Base-by-base conservation (phyloP, 2,797 vertebrate genomes). In the Crocidura indochinensis region DNA sequence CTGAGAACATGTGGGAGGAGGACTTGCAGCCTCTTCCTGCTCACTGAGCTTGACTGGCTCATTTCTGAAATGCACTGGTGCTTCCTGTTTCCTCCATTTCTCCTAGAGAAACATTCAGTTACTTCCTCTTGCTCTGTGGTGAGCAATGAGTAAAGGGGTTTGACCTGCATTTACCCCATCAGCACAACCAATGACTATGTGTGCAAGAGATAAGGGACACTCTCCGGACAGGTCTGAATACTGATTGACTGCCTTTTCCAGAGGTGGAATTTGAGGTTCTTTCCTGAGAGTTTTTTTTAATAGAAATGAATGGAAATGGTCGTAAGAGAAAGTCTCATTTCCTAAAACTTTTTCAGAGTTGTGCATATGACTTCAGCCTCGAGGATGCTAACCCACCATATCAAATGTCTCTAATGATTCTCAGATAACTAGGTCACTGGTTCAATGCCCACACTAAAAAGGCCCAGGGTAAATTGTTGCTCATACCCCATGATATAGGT, bases 281-380 rank as follows among this genome's bases (percentile, higher is more conserved):
- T 8, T 20, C 38, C 77, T n/a, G 24, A 44, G 38, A 60, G 62
- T 47, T 73, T 27, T 56, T 87, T 49, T 76, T 64, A 88, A 65
- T 38, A 20, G 31, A 7, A 9, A 76, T 84, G 56, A 81, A 11
- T 71, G 11, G 6, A 29, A 67, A 44, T 44, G 47, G 22, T 14
- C 47, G 84, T 10, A 56, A 65, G 12, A 31, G 73, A 72, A 49
- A 46, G 3, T 38, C 0, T 24, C 44, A 47, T 82, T 81, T 44
- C 44, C 9, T 10, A 47, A 74, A 51, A 10, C 27, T 5, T 14
- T 44, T 65, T 76, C 76, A 14, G 77, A 64, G 87, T 14, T n/a
- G 46, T 10, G 0, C 9, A 0, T 0, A 15, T 12, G 5, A 24
- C 53, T 19, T 29, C 64, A 29, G 10, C 27, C 3, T 38, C 20